Percentiles rank a stretch among this genome's conserved stretches.
Evolutionary conservation across 2,797 vertebrate genomes (phyloP).

Genomic region (Vipera ursinii): DNA sequence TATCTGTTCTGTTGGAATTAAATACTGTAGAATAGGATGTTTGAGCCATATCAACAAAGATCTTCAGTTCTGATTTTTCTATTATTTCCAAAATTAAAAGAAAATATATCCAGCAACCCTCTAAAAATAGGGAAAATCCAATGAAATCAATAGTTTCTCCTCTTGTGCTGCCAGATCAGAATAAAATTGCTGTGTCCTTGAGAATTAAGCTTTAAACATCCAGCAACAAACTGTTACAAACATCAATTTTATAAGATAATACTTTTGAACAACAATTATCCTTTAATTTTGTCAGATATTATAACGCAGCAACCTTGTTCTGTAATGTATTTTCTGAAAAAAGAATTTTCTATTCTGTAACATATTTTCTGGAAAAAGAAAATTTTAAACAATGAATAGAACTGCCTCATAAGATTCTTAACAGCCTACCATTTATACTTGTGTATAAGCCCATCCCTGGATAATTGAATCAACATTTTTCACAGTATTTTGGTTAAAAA

Average conservation of each 20-base stretch:
- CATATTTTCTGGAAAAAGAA: not conserved
- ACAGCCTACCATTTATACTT: not conserved
- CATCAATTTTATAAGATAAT: slow-evolving; percentile 24
- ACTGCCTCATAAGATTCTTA: not conserved
- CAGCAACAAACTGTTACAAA: slow-evolving; percentile 42
- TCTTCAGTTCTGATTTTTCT: slow-evolving; percentile 27
- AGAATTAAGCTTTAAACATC: slow-evolving; percentile 19
- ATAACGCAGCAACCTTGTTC: slow-evolving; percentile 3
- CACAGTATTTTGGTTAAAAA: not conserved
- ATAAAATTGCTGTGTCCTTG: slow-evolving; percentile 42
- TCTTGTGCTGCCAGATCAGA: slow-evolving; percentile 42
- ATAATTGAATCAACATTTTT: not conserved
- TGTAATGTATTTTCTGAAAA: not conserved
- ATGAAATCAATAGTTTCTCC: slow-evolving; percentile 1
- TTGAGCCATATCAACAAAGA: slow-evolving; percentile 22
- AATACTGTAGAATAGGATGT: slow-evolving; percentile 26
- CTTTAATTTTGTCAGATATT: slow-evolving; percentile 4
- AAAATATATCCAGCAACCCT: slow-evolving; percentile 47
- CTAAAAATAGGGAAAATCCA: slow-evolving; percentile 21
- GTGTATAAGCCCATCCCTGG: not conserved
- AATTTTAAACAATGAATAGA: not conserved
- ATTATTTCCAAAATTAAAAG: slow-evolving; percentile 41
- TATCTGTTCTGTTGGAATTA: not conserved
- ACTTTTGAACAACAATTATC: slow-evolving; percentile 27
- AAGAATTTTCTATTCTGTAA: not conserved